A percentile compares a stretch with the other conserved stretches of the same genome.
These are phyloP conservation scores for Sycophila texana DNA, from an alignment of 2,888 invertebrate species.

Conservation along the genomic window DNA sequence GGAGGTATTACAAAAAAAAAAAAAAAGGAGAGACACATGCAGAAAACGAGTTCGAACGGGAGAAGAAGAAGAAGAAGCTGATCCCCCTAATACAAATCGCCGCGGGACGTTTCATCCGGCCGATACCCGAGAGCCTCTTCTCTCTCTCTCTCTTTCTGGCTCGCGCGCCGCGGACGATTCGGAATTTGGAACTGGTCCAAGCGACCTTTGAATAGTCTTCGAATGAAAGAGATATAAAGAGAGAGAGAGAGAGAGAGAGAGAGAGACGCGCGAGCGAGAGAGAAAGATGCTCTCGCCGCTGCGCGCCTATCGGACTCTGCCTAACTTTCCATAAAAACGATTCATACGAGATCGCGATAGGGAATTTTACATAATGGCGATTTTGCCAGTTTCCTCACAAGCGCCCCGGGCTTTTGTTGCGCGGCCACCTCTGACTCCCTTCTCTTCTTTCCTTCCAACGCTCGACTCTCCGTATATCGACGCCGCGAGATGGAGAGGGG, in stretches of 20 bases:
- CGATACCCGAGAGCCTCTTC: conserved; percentile 40
- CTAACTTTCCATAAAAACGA: conserved; percentile 44
- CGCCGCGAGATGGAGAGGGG: background rate
- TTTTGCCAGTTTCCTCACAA: conserved; percentile 33
- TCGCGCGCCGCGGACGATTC: conserved; percentile 64
- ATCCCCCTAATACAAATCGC: conserved; percentile 63
- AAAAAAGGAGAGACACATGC: conserved; percentile 13
- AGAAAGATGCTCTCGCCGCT: conserved; percentile 17
- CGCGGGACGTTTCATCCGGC: conserved; percentile 54
- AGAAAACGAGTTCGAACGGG: background rate
- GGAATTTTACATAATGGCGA: conserved; percentile 37
- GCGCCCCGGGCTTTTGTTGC: conserved; percentile 13
- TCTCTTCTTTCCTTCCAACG: conserved; percentile 13
- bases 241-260: conserved; percentile 36
- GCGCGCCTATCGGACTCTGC: background rate
- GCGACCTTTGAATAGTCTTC: conserved; percentile 70
- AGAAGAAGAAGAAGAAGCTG: conserved; percentile 48
- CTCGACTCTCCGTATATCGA: background rate
- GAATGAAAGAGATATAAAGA: conserved; percentile 58
- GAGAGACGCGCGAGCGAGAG: conserved; percentile 38
- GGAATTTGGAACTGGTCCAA: conserved; percentile 73
- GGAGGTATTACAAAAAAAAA: background rate
- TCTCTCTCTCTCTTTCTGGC: conserved; percentile 26
- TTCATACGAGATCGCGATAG: conserved; percentile 39
- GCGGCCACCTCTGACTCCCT: background rate